Evolutionary conservation across 30 jellyfish, hydroid and myxozoan genomes (phyloP).

Genomic region (Aurelia coerulea): DNA sequence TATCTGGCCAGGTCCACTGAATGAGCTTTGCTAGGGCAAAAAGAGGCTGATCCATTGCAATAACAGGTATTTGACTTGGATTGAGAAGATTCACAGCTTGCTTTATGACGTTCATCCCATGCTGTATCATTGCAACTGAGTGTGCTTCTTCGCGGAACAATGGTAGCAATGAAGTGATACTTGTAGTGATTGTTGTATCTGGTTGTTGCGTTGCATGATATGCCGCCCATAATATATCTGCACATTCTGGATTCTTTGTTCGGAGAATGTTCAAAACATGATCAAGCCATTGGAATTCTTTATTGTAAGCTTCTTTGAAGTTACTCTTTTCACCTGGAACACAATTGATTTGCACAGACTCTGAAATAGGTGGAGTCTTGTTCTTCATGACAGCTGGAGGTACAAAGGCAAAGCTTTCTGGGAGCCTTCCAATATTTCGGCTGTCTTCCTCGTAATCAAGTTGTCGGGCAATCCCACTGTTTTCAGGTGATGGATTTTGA

Average conservation of each 20-base stretch:
- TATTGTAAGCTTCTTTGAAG: not conserved
- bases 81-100: conserved; percentile 46
- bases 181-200: not conserved
- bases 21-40: conserved; percentile 56
- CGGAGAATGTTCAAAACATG: not conserved
- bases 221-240: conserved; percentile 52
- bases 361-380: not conserved
- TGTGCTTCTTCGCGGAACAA: conserved; percentile 50
- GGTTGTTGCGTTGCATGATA: conserved; percentile 36
- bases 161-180: conserved; percentile 40
- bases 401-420: not conserved
- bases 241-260: not conserved
- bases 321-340: not conserved
- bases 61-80: conserved; percentile 68
- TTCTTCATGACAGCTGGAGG: conserved; percentile 1
- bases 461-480: too few species aligned
- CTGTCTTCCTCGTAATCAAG: too few species aligned
- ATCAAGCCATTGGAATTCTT: conserved; percentile 4
- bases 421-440: not conserved
- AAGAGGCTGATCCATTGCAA: conserved; percentile 68
- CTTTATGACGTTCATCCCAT: conserved; percentile 35
- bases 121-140: conserved; percentile 60
- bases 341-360: not conserved
- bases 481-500: conserved; percentile 12
- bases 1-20: conserved; percentile 52